phyloP scores from a whole-genome alignment of 1,140 invertebrate species.

The Micrasema minimum region DNA sequence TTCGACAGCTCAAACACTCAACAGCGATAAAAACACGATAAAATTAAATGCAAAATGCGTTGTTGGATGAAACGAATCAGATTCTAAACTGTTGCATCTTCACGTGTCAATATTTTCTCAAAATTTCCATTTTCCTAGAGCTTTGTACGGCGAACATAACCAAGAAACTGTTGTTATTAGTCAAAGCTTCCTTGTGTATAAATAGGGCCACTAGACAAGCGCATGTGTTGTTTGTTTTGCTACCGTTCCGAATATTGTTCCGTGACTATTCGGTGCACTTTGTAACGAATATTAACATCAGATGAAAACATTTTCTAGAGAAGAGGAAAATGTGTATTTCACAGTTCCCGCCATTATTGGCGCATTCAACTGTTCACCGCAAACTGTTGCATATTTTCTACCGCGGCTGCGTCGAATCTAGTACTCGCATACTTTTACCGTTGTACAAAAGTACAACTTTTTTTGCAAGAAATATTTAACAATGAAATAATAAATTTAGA shows the following conservation, averaged over 20 bases:
- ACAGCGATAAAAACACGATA: background rate
- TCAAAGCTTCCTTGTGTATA: slow-evolving; percentile 30
- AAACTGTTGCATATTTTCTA: slow-evolving; percentile 39
- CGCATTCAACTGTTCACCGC: background rate
- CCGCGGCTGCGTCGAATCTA: slow-evolving; percentile 32
- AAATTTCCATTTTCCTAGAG: background rate
- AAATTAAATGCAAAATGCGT: background rate
- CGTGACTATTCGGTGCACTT: background rate
- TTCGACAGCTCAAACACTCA: slow-evolving; percentile 6
- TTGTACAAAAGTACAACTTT: no score
- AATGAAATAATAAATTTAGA: no score
- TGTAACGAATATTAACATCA: background rate
- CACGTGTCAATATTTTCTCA: slow-evolving; percentile 9
- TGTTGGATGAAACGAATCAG: background rate
- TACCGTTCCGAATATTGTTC: slow-evolving; percentile 18
- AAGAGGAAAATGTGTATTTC: background rate
- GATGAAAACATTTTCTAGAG: background rate
- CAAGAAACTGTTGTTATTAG: slow-evolving; percentile 37
- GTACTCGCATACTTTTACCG: no score
- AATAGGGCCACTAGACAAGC: slow-evolving; percentile 19
- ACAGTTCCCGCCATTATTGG: slow-evolving; percentile 34
- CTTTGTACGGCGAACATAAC: slow-evolving; percentile 40
- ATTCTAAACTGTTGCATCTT: background rate
- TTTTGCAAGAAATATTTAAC: no score
- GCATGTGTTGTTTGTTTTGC: slow-evolving; percentile 28